Base-by-base conservation (phyloP, 2,888 invertebrate species). In the Sarcophaga carnaria region DNA sequence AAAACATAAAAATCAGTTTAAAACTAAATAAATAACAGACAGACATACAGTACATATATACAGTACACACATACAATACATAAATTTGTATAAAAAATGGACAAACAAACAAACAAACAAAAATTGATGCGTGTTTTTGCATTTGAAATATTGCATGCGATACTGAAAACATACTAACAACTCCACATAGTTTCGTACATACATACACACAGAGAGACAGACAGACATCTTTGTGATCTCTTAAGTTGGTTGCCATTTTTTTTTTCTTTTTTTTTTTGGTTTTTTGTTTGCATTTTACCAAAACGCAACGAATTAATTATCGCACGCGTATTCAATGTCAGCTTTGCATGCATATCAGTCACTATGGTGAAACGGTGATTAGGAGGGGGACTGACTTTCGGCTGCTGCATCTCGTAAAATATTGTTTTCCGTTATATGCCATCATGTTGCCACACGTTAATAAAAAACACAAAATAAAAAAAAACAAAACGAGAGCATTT, bases 291-390 rank as follows among this genome's bases (percentile, higher is more conserved):
- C 66, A 54, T 67, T 71, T 80, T 81, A 59, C 78, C 72, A 88
- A 88, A 37, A 88, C 82, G 88, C 88, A 89, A 86, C 89, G 89
- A 89, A 89, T 89, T 89, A 89, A 89, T 89, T 89, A 89, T 88
- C 88, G 87, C 88, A 89, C 88, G 89, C 89, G 89, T 89, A 88
- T 89, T 89, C 89, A 88, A 87, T 89, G 89, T 89, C 89, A 88
- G 88, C 88, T 88, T 88, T 86, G 88, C 90, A 90, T 89, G 90
- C 90, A 90, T 90, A 90, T 91, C 91, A 90, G 90, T 90, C 90
- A 88, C 88, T 89, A 90, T 20, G n/a, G 54, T 54, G 17, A 14
- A 17, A 14, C 54, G 54, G 17, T 12, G 54, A 54, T 54, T 54
- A 54, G 54, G 17, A 5, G 17, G 17, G 54, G 17, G 47, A 17